Evolutionary conservation across 2,888 invertebrate genomes (phyloP).

Genomic region (Drosophila paucipuncta): DNA sequence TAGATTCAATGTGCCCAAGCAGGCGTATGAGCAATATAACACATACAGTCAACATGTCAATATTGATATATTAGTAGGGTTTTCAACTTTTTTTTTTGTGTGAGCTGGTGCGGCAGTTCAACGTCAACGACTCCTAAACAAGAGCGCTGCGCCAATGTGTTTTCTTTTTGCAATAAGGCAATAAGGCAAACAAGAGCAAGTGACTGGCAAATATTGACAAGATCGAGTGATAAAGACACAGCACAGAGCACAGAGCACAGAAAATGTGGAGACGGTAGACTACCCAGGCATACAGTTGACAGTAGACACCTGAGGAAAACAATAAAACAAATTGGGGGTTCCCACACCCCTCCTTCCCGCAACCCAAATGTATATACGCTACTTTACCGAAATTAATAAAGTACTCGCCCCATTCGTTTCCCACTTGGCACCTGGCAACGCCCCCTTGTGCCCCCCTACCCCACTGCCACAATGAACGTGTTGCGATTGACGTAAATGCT

Average conservation of each 20-base stretch:
- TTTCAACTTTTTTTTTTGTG: constrained; percentile 8
- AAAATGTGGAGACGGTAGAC: neutral
- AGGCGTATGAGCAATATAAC: constrained; percentile 77
- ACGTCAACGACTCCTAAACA: constrained; percentile 67
- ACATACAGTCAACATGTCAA: constrained; percentile 58
- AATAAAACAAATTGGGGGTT: neutral
- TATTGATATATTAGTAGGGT: constrained; percentile 52
- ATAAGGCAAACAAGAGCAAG: constrained; percentile 71
- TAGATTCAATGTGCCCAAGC: constrained; percentile 52
- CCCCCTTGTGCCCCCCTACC: neutral
- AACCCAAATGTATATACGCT: neutral
- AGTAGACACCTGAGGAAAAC: constrained; percentile 5
- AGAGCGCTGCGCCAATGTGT: constrained; percentile 51
- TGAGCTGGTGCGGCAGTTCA: constrained; percentile 10
- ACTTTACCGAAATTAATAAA: constrained; percentile 40
- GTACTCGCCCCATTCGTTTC: constrained; percentile 16
- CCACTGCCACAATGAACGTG: constrained; percentile 4
- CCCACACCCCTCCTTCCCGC: neutral
- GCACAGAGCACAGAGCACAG: constrained; percentile 24
- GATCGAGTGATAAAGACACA: constrained; percentile 59
- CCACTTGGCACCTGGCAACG: constrained; percentile 26
- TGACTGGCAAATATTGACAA: constrained; percentile 75
- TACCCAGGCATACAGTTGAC: constrained; percentile 2
- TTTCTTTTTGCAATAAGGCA: constrained; percentile 58
- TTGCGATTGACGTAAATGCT: constrained; percentile 64